Conservation (phyloP, 2,888 invertebrate species). For the Mesochorus sp. region DNA sequence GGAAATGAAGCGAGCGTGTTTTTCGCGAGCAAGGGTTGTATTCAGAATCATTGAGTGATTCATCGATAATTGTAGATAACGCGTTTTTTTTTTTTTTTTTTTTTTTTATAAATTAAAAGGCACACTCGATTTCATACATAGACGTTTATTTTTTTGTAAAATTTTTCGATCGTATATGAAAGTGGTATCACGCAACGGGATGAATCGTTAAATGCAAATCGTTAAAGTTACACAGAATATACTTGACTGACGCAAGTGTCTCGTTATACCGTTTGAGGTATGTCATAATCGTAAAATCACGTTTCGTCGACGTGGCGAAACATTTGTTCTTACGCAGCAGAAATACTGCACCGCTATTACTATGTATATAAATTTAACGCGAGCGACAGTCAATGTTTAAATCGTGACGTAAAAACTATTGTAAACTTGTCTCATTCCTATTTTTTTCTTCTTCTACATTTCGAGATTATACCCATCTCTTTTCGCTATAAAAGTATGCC, state of each 20-base stretch:
- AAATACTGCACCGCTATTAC: too few species aligned
- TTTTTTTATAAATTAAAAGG: neutral
- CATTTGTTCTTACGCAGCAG: slow-evolving; percentile 46
- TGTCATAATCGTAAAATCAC: slow-evolving; percentile 42
- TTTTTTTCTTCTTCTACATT: too few species aligned
- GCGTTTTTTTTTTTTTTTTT: neutral
- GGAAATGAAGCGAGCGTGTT: slow-evolving; percentile 16
- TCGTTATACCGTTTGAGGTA: slow-evolving; percentile 23
- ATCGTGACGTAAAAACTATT: neutral
- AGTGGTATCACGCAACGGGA: too few species aligned
- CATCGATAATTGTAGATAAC: neutral
- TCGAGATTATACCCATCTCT: too few species aligned
- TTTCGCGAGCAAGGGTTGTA: slow-evolving; percentile 9
- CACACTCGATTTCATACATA: too few species aligned
- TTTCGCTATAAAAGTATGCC: too few species aligned
- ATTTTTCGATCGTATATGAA: too few species aligned
- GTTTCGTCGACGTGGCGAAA: slow-evolving; percentile 45
- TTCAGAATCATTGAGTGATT: slow-evolving; percentile 7
- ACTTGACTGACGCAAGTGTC: slow-evolving; percentile 39
- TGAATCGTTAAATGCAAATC: too few species aligned
- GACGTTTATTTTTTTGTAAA: neutral
- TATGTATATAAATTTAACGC: too few species aligned
- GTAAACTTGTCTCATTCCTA: too few species aligned
- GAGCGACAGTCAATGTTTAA: neutral
- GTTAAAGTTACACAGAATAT: neutral